A percentile compares a stretch with the other conserved stretches of the same genome.
These are phyloP conservation scores for Drosophila fuyamai DNA, from an alignment of 1,140 invertebrate species.

Conservation along the genomic window DNA sequence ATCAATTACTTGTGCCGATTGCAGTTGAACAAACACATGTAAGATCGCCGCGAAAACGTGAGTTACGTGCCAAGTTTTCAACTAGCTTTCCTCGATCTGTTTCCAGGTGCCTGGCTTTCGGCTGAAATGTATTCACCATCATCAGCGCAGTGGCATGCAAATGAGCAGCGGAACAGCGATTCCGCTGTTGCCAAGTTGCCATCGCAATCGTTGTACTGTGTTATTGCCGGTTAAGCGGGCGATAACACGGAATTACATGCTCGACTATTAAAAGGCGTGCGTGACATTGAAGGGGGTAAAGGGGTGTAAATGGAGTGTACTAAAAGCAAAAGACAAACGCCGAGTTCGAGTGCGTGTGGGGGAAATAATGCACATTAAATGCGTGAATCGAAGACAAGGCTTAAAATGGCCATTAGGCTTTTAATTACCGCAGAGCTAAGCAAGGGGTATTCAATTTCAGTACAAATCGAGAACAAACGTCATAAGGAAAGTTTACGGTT, in stretches of 20 bases:
- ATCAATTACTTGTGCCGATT: constrained; percentile 29
- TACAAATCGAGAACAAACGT: constrained; percentile 12
- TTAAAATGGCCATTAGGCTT: constrained; percentile 24
- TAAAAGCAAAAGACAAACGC: not conserved
- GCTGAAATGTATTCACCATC: not conserved
- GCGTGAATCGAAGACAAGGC: constrained; percentile 1
- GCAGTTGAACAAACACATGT: constrained; percentile 48
- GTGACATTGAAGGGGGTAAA: constrained; percentile 16
- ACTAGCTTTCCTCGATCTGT: constrained; percentile 37
- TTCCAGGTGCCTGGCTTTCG: constrained; percentile 42
- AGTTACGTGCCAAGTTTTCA: constrained; percentile 65
- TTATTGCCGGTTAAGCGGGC: constrained; percentile 52
- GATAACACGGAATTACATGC: constrained; percentile 50
- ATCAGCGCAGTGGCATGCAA: constrained; percentile 5
- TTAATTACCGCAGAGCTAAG: constrained; percentile 21
- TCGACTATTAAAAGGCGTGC: constrained; percentile 38
- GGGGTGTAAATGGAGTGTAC: constrained; percentile 1
- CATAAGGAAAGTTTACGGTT: constrained; percentile 18
- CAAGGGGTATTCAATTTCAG: constrained; percentile 13
- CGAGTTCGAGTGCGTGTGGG: constrained; percentile 10
- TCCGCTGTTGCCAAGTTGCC: constrained; percentile 42
- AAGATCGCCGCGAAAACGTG: constrained; percentile 53
- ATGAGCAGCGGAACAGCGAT: constrained; percentile 15
- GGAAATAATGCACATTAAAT: constrained; percentile 21
- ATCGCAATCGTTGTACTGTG: constrained; percentile 38